Conservation (phyloP, 2,113 vertebrate species). For the Amblyopsis rosae region DNA sequence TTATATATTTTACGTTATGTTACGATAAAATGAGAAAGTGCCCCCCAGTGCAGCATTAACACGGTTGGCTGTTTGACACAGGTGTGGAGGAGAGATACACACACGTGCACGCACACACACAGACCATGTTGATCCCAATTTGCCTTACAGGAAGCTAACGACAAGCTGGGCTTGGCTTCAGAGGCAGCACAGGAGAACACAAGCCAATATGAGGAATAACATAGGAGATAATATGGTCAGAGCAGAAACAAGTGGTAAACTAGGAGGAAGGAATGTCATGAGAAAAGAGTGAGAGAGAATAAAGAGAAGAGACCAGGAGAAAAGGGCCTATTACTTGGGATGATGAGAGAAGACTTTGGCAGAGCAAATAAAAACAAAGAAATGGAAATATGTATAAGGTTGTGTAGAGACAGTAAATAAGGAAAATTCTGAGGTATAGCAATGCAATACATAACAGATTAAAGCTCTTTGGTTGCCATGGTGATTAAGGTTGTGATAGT, state of each 20-base stretch:
- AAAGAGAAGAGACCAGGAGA: neutral
- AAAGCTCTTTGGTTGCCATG: slow-evolving; percentile 30
- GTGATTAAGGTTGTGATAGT: slow-evolving; percentile 42
- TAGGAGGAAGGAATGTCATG: neutral
- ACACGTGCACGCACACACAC: slow-evolving; percentile 1
- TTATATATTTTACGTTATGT: too few relatives aligned
- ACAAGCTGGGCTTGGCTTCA: neutral
- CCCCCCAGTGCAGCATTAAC: neutral
- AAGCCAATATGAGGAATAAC: neutral
- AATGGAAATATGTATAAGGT: neutral
- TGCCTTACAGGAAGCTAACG: too few relatives aligned
- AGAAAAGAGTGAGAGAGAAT: neutral
- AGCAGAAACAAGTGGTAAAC: neutral
- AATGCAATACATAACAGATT: slow-evolving; percentile 33
- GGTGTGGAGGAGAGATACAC: slow-evolving; percentile 5
- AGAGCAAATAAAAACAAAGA: neutral
- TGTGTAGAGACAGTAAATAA: neutral
- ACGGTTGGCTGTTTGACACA: neutral
- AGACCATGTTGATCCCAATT: neutral
- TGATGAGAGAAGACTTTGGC: too few relatives aligned
- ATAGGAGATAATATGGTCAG: neutral
- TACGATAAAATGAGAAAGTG: neutral
- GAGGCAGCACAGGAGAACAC: neutral
- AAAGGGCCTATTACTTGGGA: neutral
- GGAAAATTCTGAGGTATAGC: neutral